These are phyloP conservation scores for Meleagris gallopavo DNA, from an alignment of 2,113 vertebrate species.

Conservation along the genomic window DNA sequence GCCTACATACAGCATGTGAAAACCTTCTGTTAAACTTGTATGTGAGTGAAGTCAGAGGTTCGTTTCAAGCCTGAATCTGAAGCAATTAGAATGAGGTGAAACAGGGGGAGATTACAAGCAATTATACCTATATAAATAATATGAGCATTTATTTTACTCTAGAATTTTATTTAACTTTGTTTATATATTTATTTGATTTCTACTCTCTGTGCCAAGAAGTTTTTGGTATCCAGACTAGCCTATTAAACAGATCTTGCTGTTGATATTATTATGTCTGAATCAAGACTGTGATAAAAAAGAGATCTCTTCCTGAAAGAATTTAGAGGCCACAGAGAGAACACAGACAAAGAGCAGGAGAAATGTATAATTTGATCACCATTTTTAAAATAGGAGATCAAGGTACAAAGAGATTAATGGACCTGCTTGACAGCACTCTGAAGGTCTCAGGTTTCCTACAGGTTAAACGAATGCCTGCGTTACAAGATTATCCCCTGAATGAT, in stretches of 20 bases:
- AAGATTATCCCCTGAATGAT: background rate
- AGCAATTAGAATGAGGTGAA: background rate
- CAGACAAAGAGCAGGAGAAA: background rate
- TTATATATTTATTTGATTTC: background rate
- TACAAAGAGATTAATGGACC: background rate
- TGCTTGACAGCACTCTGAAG: background rate
- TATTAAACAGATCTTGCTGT: background rate
- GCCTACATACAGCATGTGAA: background rate
- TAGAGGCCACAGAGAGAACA: background rate
- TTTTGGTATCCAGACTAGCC: background rate
- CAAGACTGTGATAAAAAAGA: background rate
- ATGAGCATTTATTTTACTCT: background rate
- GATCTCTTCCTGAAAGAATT: background rate
- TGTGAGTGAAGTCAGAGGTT: background rate
- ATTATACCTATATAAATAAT: background rate
- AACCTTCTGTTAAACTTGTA: background rate
- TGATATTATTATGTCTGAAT: background rate
- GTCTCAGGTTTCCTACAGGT: conserved; percentile 7
- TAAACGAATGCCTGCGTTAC: background rate
- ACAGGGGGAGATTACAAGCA: background rate
- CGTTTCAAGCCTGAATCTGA: background rate
- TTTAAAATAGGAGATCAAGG: background rate
- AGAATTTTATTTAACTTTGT: background rate
- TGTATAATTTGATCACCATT: background rate
- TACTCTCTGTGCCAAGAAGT: background rate